Evolutionary conservation across 2,888 invertebrate species (phyloP).

Genomic region (Spialia ferax): DNA sequence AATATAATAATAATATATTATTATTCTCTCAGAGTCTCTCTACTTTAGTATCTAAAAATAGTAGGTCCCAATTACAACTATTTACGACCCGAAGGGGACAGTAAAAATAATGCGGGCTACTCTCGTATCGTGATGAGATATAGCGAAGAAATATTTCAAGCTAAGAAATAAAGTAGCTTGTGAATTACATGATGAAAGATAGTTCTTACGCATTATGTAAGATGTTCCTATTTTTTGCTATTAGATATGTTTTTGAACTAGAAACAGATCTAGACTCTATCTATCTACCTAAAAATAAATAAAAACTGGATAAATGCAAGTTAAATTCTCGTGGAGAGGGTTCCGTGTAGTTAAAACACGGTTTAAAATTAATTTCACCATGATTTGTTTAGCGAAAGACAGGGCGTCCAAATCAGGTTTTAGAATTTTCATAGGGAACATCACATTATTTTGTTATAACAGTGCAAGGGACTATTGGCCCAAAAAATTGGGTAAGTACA

Average conservation of each 20-base stretch:
- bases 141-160: constrained; percentile 4
- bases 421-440: too few species aligned
- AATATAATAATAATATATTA: constrained; percentile 20
- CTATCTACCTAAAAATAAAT: too few species aligned
- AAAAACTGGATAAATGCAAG: too few species aligned
- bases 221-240: not conserved
- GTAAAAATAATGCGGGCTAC: constrained; percentile 18
- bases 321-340: too few species aligned
- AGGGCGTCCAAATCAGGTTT: too few species aligned
- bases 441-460: too few species aligned
- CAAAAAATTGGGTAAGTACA: too few species aligned
- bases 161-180: constrained; percentile 1
- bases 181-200: not conserved
- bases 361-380: too few species aligned
- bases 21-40: not conserved
- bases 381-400: too few species aligned
- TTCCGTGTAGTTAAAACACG: too few species aligned
- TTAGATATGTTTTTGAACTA: not conserved
- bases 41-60: constrained; percentile 29
- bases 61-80: constrained; percentile 37
- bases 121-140: constrained; percentile 17
- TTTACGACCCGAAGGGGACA: constrained; percentile 32
- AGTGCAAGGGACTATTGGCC: too few species aligned
- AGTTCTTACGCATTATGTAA: not conserved
- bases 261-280: not conserved